Evolutionary conservation across 2,113 vertebrate species (phyloP), one percentile per base, ranked within the genome.

Genomic region (Gallinago jamesoni): DNA sequence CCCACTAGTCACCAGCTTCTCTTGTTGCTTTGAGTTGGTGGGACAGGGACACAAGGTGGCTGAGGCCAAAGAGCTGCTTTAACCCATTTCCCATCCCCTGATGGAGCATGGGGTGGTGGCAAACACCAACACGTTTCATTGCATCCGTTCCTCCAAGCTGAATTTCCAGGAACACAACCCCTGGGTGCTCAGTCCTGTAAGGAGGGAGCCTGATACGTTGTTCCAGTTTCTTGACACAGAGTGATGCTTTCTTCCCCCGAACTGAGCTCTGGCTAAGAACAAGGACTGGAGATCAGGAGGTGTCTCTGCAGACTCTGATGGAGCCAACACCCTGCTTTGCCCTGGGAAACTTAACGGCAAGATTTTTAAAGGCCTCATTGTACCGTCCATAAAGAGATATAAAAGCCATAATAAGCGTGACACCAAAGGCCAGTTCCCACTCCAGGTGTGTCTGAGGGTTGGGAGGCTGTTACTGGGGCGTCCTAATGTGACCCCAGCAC

Each of bases 81-180:
- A 60, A 33, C 17, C 37, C 67, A 27, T 64, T 64, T 86, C 53
- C 60, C 22, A 15, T 30, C 30, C 50, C 43, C 66, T 63, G n/a
- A n/a, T 31, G 47, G 41, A 79, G 75, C 15, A 4, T 9, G 30
- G 37, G 14, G 27, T 69, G 70, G 27, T 50, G 56, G 66, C 66
- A 68, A 5, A 19, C 41, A 62, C 8, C 59, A 39, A 2, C 39
- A 57, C 2, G 0, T 21, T 9, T 16, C 35, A 23, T 15, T 66
- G 59, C 59, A 37, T 59, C 60, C 12, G 1, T 62, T 59, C 55
- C 24, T 64, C 45, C 25, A 52, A 59, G 55, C 66, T 79, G 33
- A 12, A 48, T 48, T 68, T 47, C 52, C 76, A 66, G 55, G 55
- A 81, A 47, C 12, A 19, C 27, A 33, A 5, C 9, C 33, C 14